Evolutionary conservation across 1,140 invertebrate genomes (phyloP), one percentile per base, ranked within the genome.

Genomic region (Diachasma alloeum): DNA sequence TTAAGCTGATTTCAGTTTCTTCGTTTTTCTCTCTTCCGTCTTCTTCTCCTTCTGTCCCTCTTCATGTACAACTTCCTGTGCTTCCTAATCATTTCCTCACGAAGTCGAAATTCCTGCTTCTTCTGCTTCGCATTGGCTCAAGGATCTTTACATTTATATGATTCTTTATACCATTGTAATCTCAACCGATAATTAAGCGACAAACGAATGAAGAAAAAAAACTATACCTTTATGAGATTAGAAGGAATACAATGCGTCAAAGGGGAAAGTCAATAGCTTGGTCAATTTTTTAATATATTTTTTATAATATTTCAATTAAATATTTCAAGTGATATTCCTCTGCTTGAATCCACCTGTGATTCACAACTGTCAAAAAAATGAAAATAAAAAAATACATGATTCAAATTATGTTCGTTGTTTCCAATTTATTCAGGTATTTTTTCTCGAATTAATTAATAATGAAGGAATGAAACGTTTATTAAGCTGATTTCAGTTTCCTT

Each of bases 61-160:
- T 78, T 96, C 95, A 73, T 95, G 88, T 99, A 99, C 0, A 99
- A 90, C 80, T 96, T 94, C 77, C 94, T 93, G 85, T 98, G 94
- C 82, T 98, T 98, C 26, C 96, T 95, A 13, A 99, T 96, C 94
- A 99, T 97, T 91, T 98, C 97, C 80, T 98, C 97, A 37, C 96
- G 92, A 24, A 99, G 90, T 81, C 95, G 93, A 83, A 94, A 96
- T 78, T 98, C 97, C 85, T 99, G 97, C 53, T 94, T 95, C 75
- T 94, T 93, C 84, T 95, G 93, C 77, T 93, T 92, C 78, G 92
- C 91, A 72, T 93, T 91, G 74, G 94, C 92, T 80, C 93, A 93
- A 31, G 94, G 92, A 89, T 96, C 91, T 77, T 94, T 85, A 87
- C 85, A 84, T 88, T 88, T 87, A 86, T 86, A 88, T 82, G 81